Evolutionary conservation across 2,113 vertebrate genomes (phyloP), one percentile per base, ranked within the genome.

Genomic region (Platanista minor): DNA sequence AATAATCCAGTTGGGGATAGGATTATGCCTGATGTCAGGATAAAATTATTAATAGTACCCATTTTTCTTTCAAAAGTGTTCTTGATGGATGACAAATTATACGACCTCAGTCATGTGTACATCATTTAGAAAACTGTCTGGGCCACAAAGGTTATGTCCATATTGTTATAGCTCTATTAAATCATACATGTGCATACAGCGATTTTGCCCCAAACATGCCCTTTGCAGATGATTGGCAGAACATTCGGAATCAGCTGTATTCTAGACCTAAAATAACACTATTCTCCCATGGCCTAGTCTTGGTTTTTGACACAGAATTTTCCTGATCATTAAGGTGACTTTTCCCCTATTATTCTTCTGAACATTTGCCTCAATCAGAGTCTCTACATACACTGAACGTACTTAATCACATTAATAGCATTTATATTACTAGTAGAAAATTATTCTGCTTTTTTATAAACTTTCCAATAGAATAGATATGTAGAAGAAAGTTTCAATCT

Each of bases 11-110:
- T 66, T 67, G 36, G 13, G 3, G 18, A 36, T 64, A 36, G 8
- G 1, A 21, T 62, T 61, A 43, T 15, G 3, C 9, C 20, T 82
- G 66, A 67, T 21, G 6, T 77, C 64, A 96, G 10, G 5, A 33
- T 57, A 4, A 75, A 85, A 15, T 57, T 72, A 27, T 57, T 93
- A 69, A 66, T 66, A 84, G 29, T 36, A 39, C 0, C 6, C 0
- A 67, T 77, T 75, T 90, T 88, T 82, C 10, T 49, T 67, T 96
- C 29, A 77, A 46, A 64, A 89, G 27, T 87, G 36, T 43, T 86
- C 21, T 13, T 23, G 3, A 46, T 81, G 8, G 4, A 69, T 83
- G 33, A n/a, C 14, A 91, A 12, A 74, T 90, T 87, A 46, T 43
- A 83, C 6, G 4, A 0, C 14, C 15, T 74, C 20, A 3, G 5